Percentiles rank a stretch among this genome's conserved stretches.
These are phyloP conservation scores for Eremobia ochroleuca DNA, from an alignment of 2,888 invertebrate species.

Conservation along the genomic window DNA sequence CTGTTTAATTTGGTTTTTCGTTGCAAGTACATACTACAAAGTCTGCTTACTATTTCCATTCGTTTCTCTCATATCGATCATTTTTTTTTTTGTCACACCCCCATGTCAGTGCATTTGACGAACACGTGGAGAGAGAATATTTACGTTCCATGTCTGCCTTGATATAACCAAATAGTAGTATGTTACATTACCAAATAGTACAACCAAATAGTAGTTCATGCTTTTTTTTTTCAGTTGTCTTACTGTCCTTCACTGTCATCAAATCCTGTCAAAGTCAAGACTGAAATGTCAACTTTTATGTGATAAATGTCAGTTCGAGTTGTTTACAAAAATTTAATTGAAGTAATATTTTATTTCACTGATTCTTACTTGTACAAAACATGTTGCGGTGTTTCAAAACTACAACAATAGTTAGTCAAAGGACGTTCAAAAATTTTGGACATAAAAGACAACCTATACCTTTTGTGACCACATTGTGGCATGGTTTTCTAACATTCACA, in stretches of 20 bases:
- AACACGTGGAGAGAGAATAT: too few species aligned
- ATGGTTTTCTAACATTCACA: slow-evolving; percentile 84
- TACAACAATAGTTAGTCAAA: slow-evolving; percentile 48
- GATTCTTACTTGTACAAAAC: neutral
- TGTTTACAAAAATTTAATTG: slow-evolving; percentile 12
- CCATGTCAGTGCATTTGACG: too few species aligned
- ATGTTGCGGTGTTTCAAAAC: slow-evolving; percentile 60
- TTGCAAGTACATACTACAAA: too few species aligned
- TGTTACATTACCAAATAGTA: too few species aligned
- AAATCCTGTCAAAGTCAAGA: neutral
- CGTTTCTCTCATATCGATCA: too few species aligned
- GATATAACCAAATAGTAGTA: too few species aligned
- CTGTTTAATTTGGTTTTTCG: too few species aligned
- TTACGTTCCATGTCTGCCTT: too few species aligned
- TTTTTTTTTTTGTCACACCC: too few species aligned
- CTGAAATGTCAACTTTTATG: neutral
- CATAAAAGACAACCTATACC: slow-evolving; percentile 83
- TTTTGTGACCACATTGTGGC: slow-evolving; percentile 82
- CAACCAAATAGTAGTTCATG: too few species aligned
- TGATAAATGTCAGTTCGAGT: neutral
- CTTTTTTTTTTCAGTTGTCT: neutral
- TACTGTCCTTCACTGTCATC: neutral
- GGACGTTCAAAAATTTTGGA: slow-evolving; percentile 86
- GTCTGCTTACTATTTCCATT: too few species aligned
- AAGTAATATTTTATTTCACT: neutral